Evolutionary conservation across 2,888 invertebrate genomes (phyloP), one percentile per base, ranked within the genome.

Genomic region (Carcina quercana): DNA sequence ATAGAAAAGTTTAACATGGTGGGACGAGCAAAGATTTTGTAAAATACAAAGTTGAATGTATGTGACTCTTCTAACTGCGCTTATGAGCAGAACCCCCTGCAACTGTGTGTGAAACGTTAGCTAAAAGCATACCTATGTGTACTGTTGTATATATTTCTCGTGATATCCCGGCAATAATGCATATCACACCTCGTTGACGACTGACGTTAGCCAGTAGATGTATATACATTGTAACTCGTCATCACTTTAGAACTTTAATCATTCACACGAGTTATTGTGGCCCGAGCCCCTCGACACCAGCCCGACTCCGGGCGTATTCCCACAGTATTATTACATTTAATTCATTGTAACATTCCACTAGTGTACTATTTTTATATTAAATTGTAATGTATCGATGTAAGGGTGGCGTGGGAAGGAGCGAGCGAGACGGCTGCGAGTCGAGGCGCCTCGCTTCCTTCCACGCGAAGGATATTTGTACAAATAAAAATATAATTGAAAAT

Each of bases 91-190:
- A n/a, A n/a, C n/a, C n/a, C n/a, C n/a, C n/a, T n/a, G n/a, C n/a
- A n/a, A n/a, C n/a, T n/a, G n/a, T n/a, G n/a, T 24, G 14, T 32
- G 10, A 20, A 32, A 27, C 15, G 40, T 38, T 41, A 43, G 43
- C 41, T 44, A 34, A 42, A 42, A 44, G 43, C 45, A 43, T 42
- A 42, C 44, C 63, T 55, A 50, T 4, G 20, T 20, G 10, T 5
- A 24, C 24, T 24, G 6, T 53, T 69, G 69, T 69, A 68, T 59
- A 68, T 46, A 38, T 37, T 48, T 44, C 59, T 55, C 49, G 55
- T 56, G 68, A 73, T 65, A 64, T 64, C 76, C 80, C 80, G 82
- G 80, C 82, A 79, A 78, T 72, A 69, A 82, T 79, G 82, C 79
- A 74, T 76, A 78, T 80, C 78, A 69, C 73, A 56, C 17, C 17